These are phyloP conservation scores for Leptatherina wallacei DNA, from an alignment of 2,797 vertebrate species.

Conservation along the genomic window DNA sequence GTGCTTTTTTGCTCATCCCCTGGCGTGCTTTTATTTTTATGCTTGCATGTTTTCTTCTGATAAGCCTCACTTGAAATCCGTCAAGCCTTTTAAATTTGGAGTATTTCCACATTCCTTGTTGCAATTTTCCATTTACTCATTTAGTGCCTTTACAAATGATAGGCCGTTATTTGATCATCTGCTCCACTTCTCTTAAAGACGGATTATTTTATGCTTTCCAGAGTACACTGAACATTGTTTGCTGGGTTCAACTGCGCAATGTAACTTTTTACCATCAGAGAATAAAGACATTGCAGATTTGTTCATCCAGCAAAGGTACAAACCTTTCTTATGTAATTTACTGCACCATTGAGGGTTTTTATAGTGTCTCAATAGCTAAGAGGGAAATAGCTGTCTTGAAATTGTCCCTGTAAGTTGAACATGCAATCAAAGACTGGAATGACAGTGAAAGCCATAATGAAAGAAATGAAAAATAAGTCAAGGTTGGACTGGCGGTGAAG, in stretches of 20 bases:
- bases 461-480: background rate
- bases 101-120: slow-evolving; percentile 24
- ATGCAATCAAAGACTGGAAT: background rate
- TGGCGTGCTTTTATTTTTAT: slow-evolving; percentile 36
- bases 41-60: slow-evolving; percentile 34
- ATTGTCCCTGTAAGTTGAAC: slow-evolving; percentile 12
- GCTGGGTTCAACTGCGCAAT: slow-evolving; percentile 9
- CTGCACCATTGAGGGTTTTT: background rate
- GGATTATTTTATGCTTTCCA: slow-evolving; percentile 7
- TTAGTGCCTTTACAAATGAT: background rate
- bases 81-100: slow-evolving; percentile 47
- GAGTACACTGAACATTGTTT: slow-evolving; percentile 32
- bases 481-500: slow-evolving; percentile 29
- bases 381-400: slow-evolving; percentile 13
- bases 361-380: slow-evolving; percentile 7
- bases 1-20: slow-evolving; percentile 16
- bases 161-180: background rate
- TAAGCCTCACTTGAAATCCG: slow-evolving; percentile 33
- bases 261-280: slow-evolving; percentile 24
- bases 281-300: slow-evolving; percentile 24
- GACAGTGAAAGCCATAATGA: background rate
- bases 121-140: slow-evolving; percentile 16
- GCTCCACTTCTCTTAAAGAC: background rate
- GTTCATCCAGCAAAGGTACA: slow-evolving; percentile 9
- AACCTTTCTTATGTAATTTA: slow-evolving; percentile 5